Evolutionary conservation across 1,140 invertebrate species (phyloP).

Genomic region (Drosophila virilis): DNA sequence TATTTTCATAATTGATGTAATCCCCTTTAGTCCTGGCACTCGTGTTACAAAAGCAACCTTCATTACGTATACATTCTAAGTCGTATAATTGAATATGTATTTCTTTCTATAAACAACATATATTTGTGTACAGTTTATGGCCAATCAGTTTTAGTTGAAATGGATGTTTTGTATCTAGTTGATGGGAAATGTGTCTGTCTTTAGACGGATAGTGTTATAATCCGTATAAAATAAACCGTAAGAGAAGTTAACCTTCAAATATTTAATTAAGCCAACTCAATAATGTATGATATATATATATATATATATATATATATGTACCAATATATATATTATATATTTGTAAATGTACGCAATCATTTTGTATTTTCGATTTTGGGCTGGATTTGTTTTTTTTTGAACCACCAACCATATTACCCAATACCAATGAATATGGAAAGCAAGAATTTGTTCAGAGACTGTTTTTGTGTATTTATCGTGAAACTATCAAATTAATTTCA

Average conservation of each 20-base stretch:
- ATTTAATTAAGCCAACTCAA: constrained; percentile 49
- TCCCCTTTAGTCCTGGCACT: constrained; percentile 47
- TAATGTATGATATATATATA: constrained; percentile 67
- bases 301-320: constrained; percentile 46
- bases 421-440: constrained; percentile 5
- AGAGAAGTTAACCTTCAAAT: constrained; percentile 24
- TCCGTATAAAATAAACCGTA: constrained; percentile 29
- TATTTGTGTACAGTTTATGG: constrained; percentile 47
- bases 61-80: constrained; percentile 33
- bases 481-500: not conserved
- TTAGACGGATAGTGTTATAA: constrained; percentile 9
- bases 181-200: constrained; percentile 4
- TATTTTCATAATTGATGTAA: constrained; percentile 36
- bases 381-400: constrained; percentile 12
- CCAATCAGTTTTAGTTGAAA: constrained; percentile 44
- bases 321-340: constrained; percentile 69
- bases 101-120: constrained; percentile 18
- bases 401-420: constrained; percentile 3
- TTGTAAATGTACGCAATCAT: constrained; percentile 60
- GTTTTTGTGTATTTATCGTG: not conserved
- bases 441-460: constrained; percentile 18
- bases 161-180: constrained; percentile 40
- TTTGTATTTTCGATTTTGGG: constrained; percentile 47
- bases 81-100: constrained; percentile 29
- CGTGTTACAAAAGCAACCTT: constrained; percentile 63